Percentiles rank a stretch among this genome's conserved stretches.
phyloP scores from a whole-genome alignment of 1,140 invertebrate genomes.

The Conus betulinus region DNA sequence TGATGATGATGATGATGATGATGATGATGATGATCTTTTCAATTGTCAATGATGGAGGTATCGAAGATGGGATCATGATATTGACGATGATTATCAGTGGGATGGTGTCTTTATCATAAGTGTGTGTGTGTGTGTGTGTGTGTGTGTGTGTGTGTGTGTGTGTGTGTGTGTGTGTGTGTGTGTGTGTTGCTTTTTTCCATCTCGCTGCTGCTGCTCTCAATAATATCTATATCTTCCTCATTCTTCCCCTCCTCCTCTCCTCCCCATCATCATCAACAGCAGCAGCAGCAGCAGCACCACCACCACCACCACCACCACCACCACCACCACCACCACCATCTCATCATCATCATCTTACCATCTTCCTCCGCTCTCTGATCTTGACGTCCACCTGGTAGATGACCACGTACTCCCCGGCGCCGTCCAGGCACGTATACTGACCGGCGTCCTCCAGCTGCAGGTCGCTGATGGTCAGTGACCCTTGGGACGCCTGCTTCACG shows the following conservation, averaged over 20 bases:
- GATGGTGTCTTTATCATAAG: too few species aligned
- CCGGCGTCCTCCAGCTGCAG: constrained; percentile 63
- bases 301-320: too few species aligned
- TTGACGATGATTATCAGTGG: neutral
- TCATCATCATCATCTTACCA: neutral
- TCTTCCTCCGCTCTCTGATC: constrained; percentile 48
- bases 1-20: constrained; percentile 21
- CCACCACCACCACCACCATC: too few species aligned
- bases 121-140: too few species aligned
- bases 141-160: too few species aligned
- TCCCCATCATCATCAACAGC: too few species aligned
- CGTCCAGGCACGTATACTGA: constrained; percentile 44
- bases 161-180: too few species aligned
- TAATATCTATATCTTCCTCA: too few species aligned
- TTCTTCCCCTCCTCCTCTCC: too few species aligned
- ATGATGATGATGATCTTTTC: neutral
- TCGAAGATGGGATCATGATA: neutral
- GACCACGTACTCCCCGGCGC: constrained; percentile 42
- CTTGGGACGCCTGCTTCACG: constrained; percentile 43
- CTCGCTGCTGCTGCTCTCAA: too few species aligned
- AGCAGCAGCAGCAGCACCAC: too few species aligned
- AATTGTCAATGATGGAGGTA: neutral
- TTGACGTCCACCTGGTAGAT: constrained; percentile 64
- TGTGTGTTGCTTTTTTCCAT: too few species aligned
- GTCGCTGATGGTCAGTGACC: constrained; percentile 49